Evolutionary conservation across 2,113 vertebrate genomes (phyloP).

Genomic region (Dissostichus mawsoni): DNA sequence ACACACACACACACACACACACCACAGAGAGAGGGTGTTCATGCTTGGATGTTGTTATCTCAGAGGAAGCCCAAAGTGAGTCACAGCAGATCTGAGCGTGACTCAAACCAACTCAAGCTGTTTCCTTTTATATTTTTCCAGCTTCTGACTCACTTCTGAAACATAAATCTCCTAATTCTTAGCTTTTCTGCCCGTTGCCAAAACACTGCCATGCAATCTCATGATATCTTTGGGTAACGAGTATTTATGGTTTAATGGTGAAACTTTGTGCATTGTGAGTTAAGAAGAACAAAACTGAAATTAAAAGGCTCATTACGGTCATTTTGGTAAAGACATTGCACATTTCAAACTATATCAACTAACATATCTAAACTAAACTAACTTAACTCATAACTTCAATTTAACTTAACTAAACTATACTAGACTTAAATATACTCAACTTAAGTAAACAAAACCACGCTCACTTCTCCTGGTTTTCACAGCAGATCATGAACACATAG

Average conservation of each 20-base stretch:
- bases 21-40: not conserved
- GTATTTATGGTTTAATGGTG: too few relatives aligned
- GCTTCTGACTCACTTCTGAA: slow-evolving; percentile 47
- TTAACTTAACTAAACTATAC: too few relatives aligned
- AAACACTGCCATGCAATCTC: not conserved
- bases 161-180: not conserved
- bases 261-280: too few relatives aligned
- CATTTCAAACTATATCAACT: too few relatives aligned
- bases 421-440: too few relatives aligned
- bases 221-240: not conserved
- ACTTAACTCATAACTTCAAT: not conserved
- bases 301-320: too few relatives aligned
- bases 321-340: too few relatives aligned
- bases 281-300: too few relatives aligned
- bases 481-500: too few relatives aligned
- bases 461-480: too few relatives aligned
- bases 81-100: slow-evolving; percentile 29
- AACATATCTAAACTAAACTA: too few relatives aligned
- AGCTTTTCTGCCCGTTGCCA: not conserved
- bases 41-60: not conserved
- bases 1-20: slow-evolving; percentile 16
- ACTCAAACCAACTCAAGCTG: slow-evolving; percentile 34
- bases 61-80: slow-evolving; percentile 28
- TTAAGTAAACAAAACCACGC: too few relatives aligned
- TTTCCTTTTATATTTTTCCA: not conserved